These are phyloP conservation scores for Melieria crassipennis DNA, from an alignment of 2,888 invertebrate genomes.

Conservation along the genomic window DNA sequence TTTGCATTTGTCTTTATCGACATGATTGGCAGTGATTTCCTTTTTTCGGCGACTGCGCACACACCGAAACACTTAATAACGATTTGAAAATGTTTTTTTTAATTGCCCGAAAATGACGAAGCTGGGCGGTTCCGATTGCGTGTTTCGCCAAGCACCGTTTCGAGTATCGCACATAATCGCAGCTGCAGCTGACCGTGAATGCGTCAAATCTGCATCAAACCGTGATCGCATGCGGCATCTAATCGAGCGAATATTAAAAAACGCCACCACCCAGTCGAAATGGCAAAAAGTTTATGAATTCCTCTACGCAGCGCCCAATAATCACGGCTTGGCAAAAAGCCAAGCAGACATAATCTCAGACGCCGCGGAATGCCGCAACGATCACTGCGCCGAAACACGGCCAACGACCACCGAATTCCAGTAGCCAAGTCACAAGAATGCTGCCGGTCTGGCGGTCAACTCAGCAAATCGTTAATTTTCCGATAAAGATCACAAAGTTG, in stretches of 20 bases:
- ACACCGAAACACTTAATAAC: conserved; percentile 27
- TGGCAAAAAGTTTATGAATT: conserved; percentile 18
- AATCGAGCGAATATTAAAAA: conserved; percentile 19
- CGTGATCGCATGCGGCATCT: conserved; percentile 17
- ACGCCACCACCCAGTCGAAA: conserved; percentile 28
- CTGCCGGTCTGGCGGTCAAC: conserved; percentile 21
- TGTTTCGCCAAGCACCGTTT: too few relatives aligned
- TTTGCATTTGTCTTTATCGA: too few relatives aligned
- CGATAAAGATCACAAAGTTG: conserved; percentile 48
- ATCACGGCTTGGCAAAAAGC: conserved; percentile 1
- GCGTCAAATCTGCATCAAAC: conserved; percentile 24
- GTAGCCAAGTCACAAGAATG: background rate
- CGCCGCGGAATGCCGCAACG: conserved; percentile 56
- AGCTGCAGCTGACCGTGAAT: conserved; percentile 17
- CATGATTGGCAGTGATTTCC: too few relatives aligned
- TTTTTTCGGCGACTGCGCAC: too few relatives aligned
- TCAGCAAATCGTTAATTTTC: conserved; percentile 41
- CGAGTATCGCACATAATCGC: too few relatives aligned
- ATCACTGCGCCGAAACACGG: conserved; percentile 41
- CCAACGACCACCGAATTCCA: conserved; percentile 32
- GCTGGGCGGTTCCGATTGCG: background rate
- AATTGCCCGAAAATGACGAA: background rate
- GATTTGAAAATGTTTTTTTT: conserved; percentile 29
- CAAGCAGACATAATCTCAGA: conserved; percentile 59
- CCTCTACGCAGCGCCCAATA: conserved; percentile 14